Evolutionary conservation across 2,113 vertebrate genomes (phyloP).

Genomic region (Tympanuchus pallidicinctus): DNA sequence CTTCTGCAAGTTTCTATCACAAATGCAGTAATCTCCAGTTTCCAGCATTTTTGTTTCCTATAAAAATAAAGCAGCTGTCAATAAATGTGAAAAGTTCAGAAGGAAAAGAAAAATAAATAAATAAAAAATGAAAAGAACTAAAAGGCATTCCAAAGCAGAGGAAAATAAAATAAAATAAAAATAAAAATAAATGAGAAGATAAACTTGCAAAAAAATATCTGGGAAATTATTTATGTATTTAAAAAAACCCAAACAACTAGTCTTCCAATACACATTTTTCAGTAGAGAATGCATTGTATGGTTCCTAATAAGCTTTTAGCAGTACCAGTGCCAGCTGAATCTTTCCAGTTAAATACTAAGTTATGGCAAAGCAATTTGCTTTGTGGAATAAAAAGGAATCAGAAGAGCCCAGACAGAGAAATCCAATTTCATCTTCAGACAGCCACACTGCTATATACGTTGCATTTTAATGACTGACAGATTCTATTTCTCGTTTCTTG

Average conservation of each 20-base stretch:
- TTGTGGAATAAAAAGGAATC: conserved; percentile 74
- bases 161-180: neutral
- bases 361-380: conserved; percentile 74
- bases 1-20: neutral
- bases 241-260: neutral
- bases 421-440: conserved; percentile 77
- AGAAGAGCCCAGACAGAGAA: conserved; percentile 66
- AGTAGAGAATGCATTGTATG: neutral
- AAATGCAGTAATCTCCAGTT: neutral
- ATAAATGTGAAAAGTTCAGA: conserved; percentile 25
- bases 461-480: conserved; percentile 75
- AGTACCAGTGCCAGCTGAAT: conserved; percentile 37
- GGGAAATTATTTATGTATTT: conserved; percentile 43
- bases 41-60: neutral
- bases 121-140: neutral
- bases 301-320: conserved; percentile 63
- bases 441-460: conserved; percentile 27
- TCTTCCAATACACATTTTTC: neutral
- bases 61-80: conserved; percentile 47
- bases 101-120: neutral
- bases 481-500: conserved; percentile 47
- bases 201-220: conserved; percentile 16
- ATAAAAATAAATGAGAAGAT: neutral
- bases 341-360: conserved; percentile 50
- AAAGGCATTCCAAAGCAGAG: neutral